phyloP scores from a whole-genome alignment of 2,888 invertebrate genomes.

The Drosophila ezoana region DNA sequence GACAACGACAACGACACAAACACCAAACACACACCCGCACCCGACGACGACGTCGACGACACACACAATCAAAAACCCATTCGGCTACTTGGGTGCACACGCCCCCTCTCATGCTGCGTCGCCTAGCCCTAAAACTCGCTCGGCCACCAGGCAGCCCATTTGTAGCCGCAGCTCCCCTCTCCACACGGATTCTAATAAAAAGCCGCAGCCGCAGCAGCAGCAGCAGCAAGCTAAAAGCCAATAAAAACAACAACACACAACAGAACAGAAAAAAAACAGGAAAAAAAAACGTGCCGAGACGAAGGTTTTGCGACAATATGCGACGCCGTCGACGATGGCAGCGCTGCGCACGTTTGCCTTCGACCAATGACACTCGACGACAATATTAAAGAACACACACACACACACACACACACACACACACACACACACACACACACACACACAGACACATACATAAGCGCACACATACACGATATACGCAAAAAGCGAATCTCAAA shows the following conservation, averaged over 20 bases:
- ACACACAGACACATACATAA: conserved; percentile 17
- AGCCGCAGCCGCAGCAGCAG: conserved; percentile 28
- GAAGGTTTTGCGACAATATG: conserved; percentile 70
- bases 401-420: conserved; percentile 28
- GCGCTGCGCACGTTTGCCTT: conserved; percentile 60
- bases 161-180: conserved; percentile 16
- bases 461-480: conserved; percentile 29
- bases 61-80: conserved; percentile 72
- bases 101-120: conserved; percentile 42
- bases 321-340: conserved; percentile 50
- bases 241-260: conserved; percentile 15
- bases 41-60: conserved; percentile 47
- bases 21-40: conserved; percentile 41
- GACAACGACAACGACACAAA: conserved; percentile 35
- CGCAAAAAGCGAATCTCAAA: conserved; percentile 68
- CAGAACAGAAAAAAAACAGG: conserved; percentile 16
- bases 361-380: conserved; percentile 85
- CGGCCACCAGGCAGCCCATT: conserved; percentile 18
- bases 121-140: conserved; percentile 15
- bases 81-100: conserved; percentile 71
- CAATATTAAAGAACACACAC: conserved; percentile 79
- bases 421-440: conserved; percentile 12
- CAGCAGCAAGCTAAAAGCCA: conserved; percentile 21
- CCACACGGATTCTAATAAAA: conserved; percentile 65
- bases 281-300: conserved; percentile 33